These are phyloP conservation scores for Phylloscopus trochiloides DNA, from an alignment of 2,113 vertebrate species.

Conservation along the genomic window DNA sequence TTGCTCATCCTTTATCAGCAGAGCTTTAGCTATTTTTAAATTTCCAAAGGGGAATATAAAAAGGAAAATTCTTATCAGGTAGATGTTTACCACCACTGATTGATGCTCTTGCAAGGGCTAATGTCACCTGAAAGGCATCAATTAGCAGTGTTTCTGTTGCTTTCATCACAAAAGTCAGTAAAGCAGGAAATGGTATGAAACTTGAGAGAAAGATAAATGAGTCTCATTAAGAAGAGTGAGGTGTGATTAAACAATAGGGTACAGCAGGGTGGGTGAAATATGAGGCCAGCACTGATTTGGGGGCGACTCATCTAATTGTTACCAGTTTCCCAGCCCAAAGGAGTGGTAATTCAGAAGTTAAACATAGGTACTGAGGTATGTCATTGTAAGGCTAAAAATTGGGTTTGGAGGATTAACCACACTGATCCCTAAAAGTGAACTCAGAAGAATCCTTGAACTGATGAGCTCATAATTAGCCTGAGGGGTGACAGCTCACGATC, in stretches of 20 bases:
- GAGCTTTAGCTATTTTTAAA: not conserved
- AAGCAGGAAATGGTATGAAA: constrained; percentile 24
- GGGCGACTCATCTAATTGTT: not conserved
- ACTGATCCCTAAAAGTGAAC: not conserved
- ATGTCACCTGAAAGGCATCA: constrained; percentile 16
- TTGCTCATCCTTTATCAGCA: not conserved
- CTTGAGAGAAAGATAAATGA: constrained; percentile 31
- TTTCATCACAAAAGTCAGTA: constrained; percentile 13
- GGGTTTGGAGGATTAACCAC: not conserved
- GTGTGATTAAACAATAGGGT: constrained; percentile 8
- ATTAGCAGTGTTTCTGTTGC: not conserved
- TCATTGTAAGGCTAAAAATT: not conserved
- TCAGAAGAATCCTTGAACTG: constrained; percentile 1
- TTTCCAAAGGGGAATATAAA: not conserved
- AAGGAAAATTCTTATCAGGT: not conserved
- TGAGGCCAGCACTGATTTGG: not conserved
- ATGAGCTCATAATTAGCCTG: not conserved
- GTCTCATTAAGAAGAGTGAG: not conserved
- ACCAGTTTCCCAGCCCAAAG: constrained; percentile 4
- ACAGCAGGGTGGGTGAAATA: not conserved
- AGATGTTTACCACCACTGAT: not conserved
- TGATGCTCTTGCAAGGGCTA: not conserved
- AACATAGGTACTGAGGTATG: not conserved
- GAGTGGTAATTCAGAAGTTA: not conserved
- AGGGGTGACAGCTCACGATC: not conserved